Conservation (phyloP, 2,113 vertebrate species). For the cattle (Bos taurus) region DNA sequence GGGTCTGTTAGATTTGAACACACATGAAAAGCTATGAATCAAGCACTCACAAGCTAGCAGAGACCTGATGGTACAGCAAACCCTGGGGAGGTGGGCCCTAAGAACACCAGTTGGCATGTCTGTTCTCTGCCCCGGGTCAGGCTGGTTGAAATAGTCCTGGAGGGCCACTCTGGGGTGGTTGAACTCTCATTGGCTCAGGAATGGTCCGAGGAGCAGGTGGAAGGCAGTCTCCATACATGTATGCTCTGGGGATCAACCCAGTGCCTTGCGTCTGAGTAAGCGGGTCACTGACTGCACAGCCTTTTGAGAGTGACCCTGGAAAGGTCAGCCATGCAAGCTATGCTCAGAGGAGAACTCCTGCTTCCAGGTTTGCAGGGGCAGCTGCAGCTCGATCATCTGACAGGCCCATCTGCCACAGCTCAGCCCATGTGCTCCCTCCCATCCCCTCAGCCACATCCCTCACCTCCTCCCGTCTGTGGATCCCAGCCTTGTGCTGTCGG, state of each 20-base stretch:
- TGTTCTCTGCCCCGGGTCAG: background rate
- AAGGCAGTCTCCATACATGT: background rate
- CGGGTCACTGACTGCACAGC: background rate
- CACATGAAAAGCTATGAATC: background rate
- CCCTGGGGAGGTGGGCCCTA: background rate
- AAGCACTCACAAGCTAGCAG: background rate
- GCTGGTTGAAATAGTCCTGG: background rate
- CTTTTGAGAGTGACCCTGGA: background rate
- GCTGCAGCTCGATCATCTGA: background rate
- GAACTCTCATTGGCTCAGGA: background rate
- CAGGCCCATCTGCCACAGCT: background rate
- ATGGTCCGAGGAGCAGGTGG: rapidly evolving
- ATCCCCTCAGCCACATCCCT: background rate
- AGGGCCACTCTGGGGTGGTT: background rate
- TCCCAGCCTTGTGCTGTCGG: background rate
- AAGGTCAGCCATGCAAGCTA: background rate
- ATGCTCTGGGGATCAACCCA: background rate
- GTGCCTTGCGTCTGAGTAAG: background rate
- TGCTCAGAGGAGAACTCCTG: background rate
- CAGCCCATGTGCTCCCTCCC: background rate
- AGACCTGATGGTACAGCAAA: background rate
- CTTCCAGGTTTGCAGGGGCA: background rate
- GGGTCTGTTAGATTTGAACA: background rate
- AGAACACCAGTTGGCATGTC: too few species aligned
- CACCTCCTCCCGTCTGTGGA: rapidly evolving